Percentiles rank a stretch among this genome's conserved stretches.
These are phyloP conservation scores for Ciona savignyi DNA, from an alignment of 23 tunicate species.

Conservation along the genomic window DNA sequence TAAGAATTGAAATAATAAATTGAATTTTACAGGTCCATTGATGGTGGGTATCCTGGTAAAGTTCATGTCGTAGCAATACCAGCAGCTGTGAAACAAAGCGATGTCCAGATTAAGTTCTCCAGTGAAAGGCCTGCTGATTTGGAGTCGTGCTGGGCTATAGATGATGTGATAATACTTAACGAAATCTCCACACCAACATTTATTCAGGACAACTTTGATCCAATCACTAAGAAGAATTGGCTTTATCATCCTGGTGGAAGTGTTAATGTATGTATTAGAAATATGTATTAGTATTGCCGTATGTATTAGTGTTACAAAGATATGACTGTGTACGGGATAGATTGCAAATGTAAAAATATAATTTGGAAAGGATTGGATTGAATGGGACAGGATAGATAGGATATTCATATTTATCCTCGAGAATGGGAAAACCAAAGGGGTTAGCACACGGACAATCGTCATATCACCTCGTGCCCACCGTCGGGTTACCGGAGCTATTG, in stretches of 20 bases:
- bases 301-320: too few species aligned
- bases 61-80: slow-evolving; percentile 38
- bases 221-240: slow-evolving; percentile 33
- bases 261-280: slow-evolving; percentile 14
- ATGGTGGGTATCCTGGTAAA: neutral
- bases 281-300: too few species aligned
- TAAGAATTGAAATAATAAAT: too few species aligned
- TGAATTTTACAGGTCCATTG: too few species aligned
- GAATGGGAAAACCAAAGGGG: too few species aligned
- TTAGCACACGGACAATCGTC: too few species aligned
- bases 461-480: too few species aligned
- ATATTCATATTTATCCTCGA: too few species aligned
- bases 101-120: slow-evolving; percentile 36
- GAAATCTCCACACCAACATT: slow-evolving; percentile 12
- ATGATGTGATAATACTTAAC: slow-evolving; percentile 39
- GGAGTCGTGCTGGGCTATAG: slow-evolving; percentile 69
- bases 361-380: neutral
- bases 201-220: slow-evolving; percentile 53
- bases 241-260: slow-evolving; percentile 40
- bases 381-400: neutral
- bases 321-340: too few species aligned
- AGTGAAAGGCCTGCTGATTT: slow-evolving; percentile 8
- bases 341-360: too few species aligned
- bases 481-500: too few species aligned
- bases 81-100: slow-evolving; percentile 24